phyloP scores from a whole-genome alignment of 1,140 invertebrate genomes.

The Littorina saxatilis region DNA sequence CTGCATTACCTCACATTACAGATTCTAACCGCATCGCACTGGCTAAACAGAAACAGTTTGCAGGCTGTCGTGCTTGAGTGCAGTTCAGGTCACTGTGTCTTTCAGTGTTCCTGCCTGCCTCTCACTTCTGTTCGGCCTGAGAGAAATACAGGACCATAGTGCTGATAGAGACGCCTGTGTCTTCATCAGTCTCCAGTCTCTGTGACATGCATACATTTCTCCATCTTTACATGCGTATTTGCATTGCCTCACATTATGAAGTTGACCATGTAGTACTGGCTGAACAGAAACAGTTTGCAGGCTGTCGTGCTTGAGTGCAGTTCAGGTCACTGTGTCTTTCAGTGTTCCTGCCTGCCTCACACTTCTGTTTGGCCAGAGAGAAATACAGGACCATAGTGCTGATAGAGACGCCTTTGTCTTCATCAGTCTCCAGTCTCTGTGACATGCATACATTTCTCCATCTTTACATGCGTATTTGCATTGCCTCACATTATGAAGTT shows the following conservation, averaged over 20 bases:
- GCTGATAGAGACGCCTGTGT: slow-evolving; percentile 12
- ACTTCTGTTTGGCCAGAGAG: slow-evolving; percentile 13
- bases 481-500: too few species aligned
- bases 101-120: slow-evolving; percentile 7
- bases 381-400: slow-evolving; percentile 31
- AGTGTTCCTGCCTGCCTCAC: slow-evolving; percentile 5
- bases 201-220: neutral
- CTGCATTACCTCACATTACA: too few species aligned
- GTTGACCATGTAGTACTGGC: too few species aligned
- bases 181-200: slow-evolving; percentile 28
- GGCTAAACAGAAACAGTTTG: neutral
- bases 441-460: too few species aligned
- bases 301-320: slow-evolving; percentile 9
- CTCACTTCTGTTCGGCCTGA: slow-evolving; percentile 18
- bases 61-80: neutral
- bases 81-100: neutral
- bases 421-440: slow-evolving; percentile 34
- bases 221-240: too few species aligned
- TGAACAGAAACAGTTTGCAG: slow-evolving; percentile 7
- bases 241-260: too few species aligned
- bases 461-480: too few species aligned
- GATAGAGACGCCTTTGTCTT: slow-evolving; percentile 22
- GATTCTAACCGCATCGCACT: too few species aligned
- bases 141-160: slow-evolving; percentile 27
- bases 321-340: slow-evolving; percentile 10